Base-by-base conservation (phyloP, 2,113 vertebrate genomes). In the Sarotherodon lohbergeri region DNA sequence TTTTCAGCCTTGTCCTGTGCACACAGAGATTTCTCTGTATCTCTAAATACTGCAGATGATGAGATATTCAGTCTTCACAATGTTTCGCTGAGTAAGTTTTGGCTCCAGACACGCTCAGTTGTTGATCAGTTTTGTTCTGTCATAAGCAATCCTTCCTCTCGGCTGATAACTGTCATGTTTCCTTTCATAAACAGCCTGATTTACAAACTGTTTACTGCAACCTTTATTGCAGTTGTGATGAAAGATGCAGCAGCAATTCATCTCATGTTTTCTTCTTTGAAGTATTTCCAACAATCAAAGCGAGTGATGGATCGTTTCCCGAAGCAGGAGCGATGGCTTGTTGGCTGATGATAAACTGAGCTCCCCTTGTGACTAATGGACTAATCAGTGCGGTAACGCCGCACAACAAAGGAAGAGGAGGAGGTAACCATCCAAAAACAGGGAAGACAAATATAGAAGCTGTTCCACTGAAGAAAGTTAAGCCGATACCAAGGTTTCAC, bases 281-380 rank as follows among this genome's bases (percentile, higher is more conserved):
- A 50, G 34, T 78, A 5, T 54, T 81, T 32, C 81, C 68, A 86
- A 57, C 41, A 48, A 56, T 80, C 43, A 34, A 89, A 46, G 86
- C 32, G 9, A 73, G 19, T 91, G 93, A 94, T 87, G 88, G 90
- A 94, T 92, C 3, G 41, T 14, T 71, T 34, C 4, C 7, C 1
- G 22, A 50, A 81, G 88, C 83, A 2, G 73, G 39, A 82, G 81
- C 73, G 84, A 94, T 80, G 91, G 89, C 89, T 91, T 24, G 83
- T 82, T 89, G 61, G 0, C 61, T 14, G 48, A 80, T 91, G 93
- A 94, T 94, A 32, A 93, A 94, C 87, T 86, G 88, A 85, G 85
- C 71, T 89, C 86, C 27, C 83, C 80, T 90, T 73, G 82, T 87
- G 91, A 93, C 83, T 92, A 92, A 94, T 93, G 89, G 90, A 82